Evolutionary conservation across 2,888 invertebrate species (phyloP).

Genomic region (Ischnura elegans): DNA sequence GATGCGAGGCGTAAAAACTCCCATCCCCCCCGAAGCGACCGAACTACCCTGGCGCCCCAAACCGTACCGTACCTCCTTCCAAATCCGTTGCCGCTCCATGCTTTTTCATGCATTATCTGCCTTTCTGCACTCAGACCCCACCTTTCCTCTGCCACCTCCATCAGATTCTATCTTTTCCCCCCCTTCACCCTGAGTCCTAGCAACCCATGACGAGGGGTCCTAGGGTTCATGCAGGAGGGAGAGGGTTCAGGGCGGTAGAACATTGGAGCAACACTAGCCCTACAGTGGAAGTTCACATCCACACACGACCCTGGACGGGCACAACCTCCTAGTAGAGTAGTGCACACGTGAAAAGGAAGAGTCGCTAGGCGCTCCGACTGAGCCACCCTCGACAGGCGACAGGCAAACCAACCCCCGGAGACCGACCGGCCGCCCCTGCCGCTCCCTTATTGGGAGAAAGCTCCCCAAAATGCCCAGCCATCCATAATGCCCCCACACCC

Average conservation of each 20-base stretch:
- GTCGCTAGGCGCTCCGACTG: not conserved
- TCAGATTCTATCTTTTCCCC: not conserved
- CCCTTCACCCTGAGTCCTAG: not conserved
- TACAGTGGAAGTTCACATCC: not conserved
- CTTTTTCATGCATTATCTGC: constrained; percentile 12
- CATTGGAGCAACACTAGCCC: not conserved
- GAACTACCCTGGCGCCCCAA: not conserved
- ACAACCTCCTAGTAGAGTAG: not conserved
- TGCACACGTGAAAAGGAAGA: constrained; percentile 8
- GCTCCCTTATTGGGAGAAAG: not conserved
- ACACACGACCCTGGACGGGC: not conserved
- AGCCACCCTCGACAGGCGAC: not conserved
- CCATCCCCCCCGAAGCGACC: not conserved
- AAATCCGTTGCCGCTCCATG: not conserved
- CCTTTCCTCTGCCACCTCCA: not conserved
- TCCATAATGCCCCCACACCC: not conserved
- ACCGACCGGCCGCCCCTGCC: not conserved
- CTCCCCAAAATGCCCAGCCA: constrained; percentile 6
- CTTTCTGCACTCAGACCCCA: not conserved
- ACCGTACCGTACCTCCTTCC: not conserved
- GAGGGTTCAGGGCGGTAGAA: not conserved
- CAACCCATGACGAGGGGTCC: not conserved
- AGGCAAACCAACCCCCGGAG: not conserved
- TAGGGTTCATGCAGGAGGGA: not conserved
- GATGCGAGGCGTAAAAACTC: not conserved